Evolutionary conservation across 2,888 invertebrate species (phyloP), one percentile per base, ranked within the genome.

Genomic region (Orchestes rusci): DNA sequence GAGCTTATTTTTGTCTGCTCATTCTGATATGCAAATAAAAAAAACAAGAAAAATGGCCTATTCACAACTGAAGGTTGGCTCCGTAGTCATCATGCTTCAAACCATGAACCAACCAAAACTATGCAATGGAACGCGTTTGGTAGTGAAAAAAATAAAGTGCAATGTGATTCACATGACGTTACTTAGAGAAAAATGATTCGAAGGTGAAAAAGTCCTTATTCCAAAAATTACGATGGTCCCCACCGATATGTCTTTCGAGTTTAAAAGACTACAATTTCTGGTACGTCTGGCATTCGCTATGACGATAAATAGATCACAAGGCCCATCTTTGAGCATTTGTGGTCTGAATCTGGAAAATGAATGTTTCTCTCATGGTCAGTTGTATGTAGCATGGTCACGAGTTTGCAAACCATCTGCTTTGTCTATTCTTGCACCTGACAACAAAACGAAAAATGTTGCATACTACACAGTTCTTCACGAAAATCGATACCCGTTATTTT

Each of bases 141-240:
- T 16, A 17, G 18, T 45, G 4, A 39, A 16, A 16, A 45, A 39
- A 15, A 12, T 45, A 28, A 39, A 27, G 17, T 12, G 16, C 33
- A 45, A 45, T 34, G 13, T 33, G n/a, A 39, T 39, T 27, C n/a
- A 39, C 15, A 34, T 34, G 2, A 41, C 37, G 38, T 39, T 43
- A 31, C 12, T 43, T 23, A 43, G 2, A 19, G 46, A 42, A 37
- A 42, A 46, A 37, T n/a, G n/a, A n/a, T 46, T 42, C 20, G 4
- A 41, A 35, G 45, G 39, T 16, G 42, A 37, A 12, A 47, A 52
- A 18, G 58, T 61, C 19, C 52, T 60, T 15, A 53, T 64, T 35
- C 59, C 61, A 39, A 48, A 59, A n/a, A 64, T 64, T 23, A 61
- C 62, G 33, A 56, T 64, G 52, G 62, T 65, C 43, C 58, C 58